These are phyloP conservation scores for Cecropterus lyciades DNA, from an alignment of 1,140 invertebrate genomes.

Conservation along the genomic window DNA sequence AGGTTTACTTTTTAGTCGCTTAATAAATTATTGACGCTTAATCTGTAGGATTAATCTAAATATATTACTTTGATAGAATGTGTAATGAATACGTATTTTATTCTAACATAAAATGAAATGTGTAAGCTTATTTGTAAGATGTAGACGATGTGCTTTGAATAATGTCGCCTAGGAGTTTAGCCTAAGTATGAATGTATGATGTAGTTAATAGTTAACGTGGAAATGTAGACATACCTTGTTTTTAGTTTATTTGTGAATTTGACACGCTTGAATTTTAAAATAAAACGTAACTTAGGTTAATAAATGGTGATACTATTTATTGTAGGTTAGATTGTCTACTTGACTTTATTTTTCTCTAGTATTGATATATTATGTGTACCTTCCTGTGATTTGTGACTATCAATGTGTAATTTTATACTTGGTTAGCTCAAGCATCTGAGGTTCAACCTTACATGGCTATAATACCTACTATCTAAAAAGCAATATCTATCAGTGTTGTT, in stretches of 20 bases:
- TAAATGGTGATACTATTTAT: slow-evolving; percentile 61
- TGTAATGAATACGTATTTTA: slow-evolving; percentile 25
- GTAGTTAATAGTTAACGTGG: slow-evolving; percentile 28
- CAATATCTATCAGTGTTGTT: slow-evolving; percentile 62
- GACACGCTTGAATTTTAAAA: slow-evolving; percentile 35
- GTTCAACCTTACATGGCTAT: slow-evolving; percentile 71
- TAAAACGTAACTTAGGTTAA: slow-evolving; percentile 47
- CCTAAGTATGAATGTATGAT: slow-evolving; percentile 44
- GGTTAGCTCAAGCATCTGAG: slow-evolving; percentile 71
- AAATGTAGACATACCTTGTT: slow-evolving; percentile 27
- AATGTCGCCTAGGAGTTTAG: slow-evolving; percentile 51
- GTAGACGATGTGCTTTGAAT: slow-evolving; percentile 46
- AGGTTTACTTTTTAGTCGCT: slow-evolving; percentile 46
- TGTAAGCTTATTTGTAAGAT: slow-evolving; percentile 10
- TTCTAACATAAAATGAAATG: slow-evolving; percentile 17
- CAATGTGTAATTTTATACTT: slow-evolving; percentile 77
- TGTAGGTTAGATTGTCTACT: slow-evolving; percentile 52
- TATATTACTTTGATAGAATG: slow-evolving; percentile 16
- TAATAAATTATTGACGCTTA: slow-evolving; percentile 45
- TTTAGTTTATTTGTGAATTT: slow-evolving; percentile 36
- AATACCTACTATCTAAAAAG: slow-evolving; percentile 75
- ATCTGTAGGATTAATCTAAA: slow-evolving; percentile 38
- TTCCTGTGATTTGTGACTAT: slow-evolving; percentile 81
- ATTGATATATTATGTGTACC: slow-evolving; percentile 44
- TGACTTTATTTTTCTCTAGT: slow-evolving; percentile 67